phyloP scores from a whole-genome alignment of 2,888 invertebrate genomes.

The Eristalis tenax region DNA sequence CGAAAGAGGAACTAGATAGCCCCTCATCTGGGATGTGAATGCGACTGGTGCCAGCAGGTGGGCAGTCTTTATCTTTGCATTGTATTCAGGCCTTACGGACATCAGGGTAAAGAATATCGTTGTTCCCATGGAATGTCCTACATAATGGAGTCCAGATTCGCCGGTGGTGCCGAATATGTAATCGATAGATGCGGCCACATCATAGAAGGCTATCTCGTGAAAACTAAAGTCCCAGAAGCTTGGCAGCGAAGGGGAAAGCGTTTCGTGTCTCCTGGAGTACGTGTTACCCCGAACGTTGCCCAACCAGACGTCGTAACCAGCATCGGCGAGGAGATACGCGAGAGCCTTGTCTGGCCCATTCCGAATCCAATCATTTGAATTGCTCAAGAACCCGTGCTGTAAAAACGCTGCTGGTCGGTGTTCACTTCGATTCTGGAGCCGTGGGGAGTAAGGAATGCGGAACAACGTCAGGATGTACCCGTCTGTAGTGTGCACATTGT shows the following conservation, averaged over 20 bases:
- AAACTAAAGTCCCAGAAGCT: slow-evolving; percentile 83
- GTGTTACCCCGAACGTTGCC: slow-evolving; percentile 86
- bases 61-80: slow-evolving; percentile 81
- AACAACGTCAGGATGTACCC: slow-evolving; percentile 92
- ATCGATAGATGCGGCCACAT: slow-evolving; percentile 86
- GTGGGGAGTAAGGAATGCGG: slow-evolving; percentile 85
- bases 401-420: slow-evolving; percentile 84
- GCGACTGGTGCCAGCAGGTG: slow-evolving; percentile 86
- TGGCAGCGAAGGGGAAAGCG: slow-evolving; percentile 74
- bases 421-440: slow-evolving; percentile 78
- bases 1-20: slow-evolving; percentile 79
- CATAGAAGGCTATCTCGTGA: slow-evolving; percentile 81
- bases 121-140: slow-evolving; percentile 85
- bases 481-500: slow-evolving; percentile 88
- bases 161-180: slow-evolving; percentile 81
- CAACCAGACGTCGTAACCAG: slow-evolving; percentile 84
- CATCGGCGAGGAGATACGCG: slow-evolving; percentile 82
- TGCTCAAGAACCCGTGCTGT: slow-evolving; percentile 88
- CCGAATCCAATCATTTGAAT: slow-evolving; percentile 87
- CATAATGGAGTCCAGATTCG: slow-evolving; percentile 82
- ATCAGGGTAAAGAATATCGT: slow-evolving; percentile 82
- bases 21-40: slow-evolving; percentile 83
- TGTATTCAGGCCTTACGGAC: slow-evolving; percentile 78
- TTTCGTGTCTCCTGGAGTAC: slow-evolving; percentile 83
- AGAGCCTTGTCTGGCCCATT: slow-evolving; percentile 86